Evolutionary conservation across 2,888 invertebrate genomes (phyloP), one percentile per base, ranked within the genome.

Genomic region (Trachelus iudaicus): DNA sequence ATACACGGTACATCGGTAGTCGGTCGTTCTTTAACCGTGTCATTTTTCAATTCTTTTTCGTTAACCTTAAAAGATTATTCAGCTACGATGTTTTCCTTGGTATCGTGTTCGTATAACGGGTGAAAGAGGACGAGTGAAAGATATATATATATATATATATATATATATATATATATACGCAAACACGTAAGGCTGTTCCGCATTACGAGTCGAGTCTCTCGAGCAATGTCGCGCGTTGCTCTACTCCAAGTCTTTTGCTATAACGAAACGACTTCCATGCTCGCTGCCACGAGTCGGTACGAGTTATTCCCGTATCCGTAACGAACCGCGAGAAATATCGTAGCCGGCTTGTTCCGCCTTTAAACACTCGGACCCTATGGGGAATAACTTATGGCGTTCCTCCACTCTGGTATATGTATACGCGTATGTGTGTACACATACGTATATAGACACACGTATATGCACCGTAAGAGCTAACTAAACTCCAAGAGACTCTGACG

Each of bases 301-400:
- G 33, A 71, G 71, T 71, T 71, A 71, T 71, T 71, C 71, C 31
- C 71, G 71, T 34, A 34, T 71, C 71, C 71, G 71, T 71, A 71
- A 71, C 71, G 71, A 71, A 71, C 31, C 71, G 71, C 71, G 71
- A 71, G 71, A 71, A 71, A 71, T 71, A 71, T 71, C 71, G 71
- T 34, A 33, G 71, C 56, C 23, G 56, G 71, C 31, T 31, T 71
- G 33, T 71, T 71, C 71, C 71, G 71, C 33, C 31, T 56, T 71
- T 71, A 71, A 71, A 71, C 71, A 34, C 31, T 71, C 71, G 71
- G 71, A 34, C 31, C 31, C 56, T 56, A 56, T 56, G 56, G 56
- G 56, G 56, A 56, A 56, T 56, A 56, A 56, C 56, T 56, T 56
- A 56, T 56, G 56, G 56, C 56, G 56, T 56, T 56, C 23, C 56